Base-by-base conservation (phyloP, 2,888 invertebrate genomes). In the Chydorus sphaericus region DNA sequence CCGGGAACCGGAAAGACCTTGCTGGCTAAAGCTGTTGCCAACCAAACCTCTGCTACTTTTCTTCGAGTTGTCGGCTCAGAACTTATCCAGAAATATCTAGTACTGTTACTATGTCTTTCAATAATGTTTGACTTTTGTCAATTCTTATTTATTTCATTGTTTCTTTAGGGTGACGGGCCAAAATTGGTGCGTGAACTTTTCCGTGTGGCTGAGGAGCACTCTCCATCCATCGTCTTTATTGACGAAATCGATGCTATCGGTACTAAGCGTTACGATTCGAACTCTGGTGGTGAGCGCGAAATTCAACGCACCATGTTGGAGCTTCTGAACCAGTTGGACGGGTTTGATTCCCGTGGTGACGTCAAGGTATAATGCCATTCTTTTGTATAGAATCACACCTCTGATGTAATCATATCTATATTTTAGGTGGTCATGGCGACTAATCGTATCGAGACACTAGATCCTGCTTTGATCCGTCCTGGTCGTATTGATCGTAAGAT, bases 241-340 rank as follows among this genome's bases (percentile, higher is more conserved):
- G 98, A 98, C 77, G 98, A 98, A 79, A 98, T 98, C 65, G 98
- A 98, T 77, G 97, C 97, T 29, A 91, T 97, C 14, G 97, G 97
- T 57, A 97, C 96, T 6, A 98, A 97, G 73, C 81, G 94, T 69
- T 98, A 97, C 69, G 98, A 98, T 68, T 97, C 97, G 1, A 98
- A 98, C 71, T 97, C 96, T 54, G 98, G 98, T 37, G 98, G 98
- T 58, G 98, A 99, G 70, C 79, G 97, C 60, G 98, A 98, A 79
- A 98, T 99, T 69, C 98, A 99, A 71, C 80, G 98, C 69, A 98
- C 98, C 58, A 98, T 98, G 98, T 81, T 99, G 72, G 98, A 99
- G 71, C 74, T 99, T 58, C 77, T 98, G 14, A 99, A 99, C 73
- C 98, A 99, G 70, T 75, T 98, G 52, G 98, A 98, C 74, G 98